Evolutionary conservation across 2,113 vertebrate genomes (phyloP), one percentile per base, ranked within the genome.

Genomic region (Crypturellus undulatus): DNA sequence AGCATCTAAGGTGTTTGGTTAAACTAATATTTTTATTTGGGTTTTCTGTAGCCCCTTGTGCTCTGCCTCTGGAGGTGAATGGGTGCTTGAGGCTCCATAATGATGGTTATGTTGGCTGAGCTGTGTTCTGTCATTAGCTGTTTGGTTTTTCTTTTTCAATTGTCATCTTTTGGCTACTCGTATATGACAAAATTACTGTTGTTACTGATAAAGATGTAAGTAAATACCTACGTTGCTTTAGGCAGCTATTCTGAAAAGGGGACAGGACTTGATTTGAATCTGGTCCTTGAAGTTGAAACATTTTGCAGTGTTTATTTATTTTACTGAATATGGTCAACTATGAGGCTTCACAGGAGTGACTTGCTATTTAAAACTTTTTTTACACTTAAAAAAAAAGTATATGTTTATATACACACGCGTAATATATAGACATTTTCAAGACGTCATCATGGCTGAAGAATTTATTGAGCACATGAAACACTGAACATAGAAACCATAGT

Each of bases 1-100:
- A 63, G 98, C 96, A 28, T 59, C 96, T 24, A 98, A 98, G 97
- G 97, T 98, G 79, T 62, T 40, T 89, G 36, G 22, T 52, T 36
- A 38, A 84, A 70, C 8, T 22, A 40, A 14, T 38, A 2, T 49
- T 70, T 83, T 34, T 34, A 7, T 59, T 24, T 87, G 54, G 13
- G 21, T 86, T 81, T 81, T 92, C 32, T 32, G 9, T 32, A 64
- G 26, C 18, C 5, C 16, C 6, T 64, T 85, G 8, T 73, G 32
- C 42, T 87, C 26, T 88, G 3, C 80, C 34, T 76, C 19, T 81
- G 69, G 34, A 68, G 32, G 16, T 67, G 20, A 38, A 81, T 24
- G 30, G 16, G 6, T 75, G 38, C 60, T 80, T 87, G 26, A 30
- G 36, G 18, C 75, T 79, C 40, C 16, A 5, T 22, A 52, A 11